Evolutionary conservation across 2,888 invertebrate genomes (phyloP).

Genomic region (Polymixis lichenea): DNA sequence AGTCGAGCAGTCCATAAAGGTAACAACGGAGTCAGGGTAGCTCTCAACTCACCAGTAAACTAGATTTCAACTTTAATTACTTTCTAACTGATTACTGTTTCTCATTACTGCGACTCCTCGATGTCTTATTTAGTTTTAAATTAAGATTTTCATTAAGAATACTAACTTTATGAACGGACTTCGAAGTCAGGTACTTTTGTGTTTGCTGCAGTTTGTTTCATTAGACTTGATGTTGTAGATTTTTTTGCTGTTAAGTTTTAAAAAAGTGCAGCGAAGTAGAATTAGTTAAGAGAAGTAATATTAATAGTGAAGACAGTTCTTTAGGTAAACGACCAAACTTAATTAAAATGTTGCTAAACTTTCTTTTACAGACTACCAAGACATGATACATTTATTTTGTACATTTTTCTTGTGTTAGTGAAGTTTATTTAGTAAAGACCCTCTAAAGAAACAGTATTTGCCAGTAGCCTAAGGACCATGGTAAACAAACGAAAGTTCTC

Average conservation of each 20-base stretch:
- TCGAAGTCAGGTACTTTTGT: conserved; percentile 42
- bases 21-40: conserved; percentile 35
- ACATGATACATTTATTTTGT: background rate
- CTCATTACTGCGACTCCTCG: conserved; percentile 58
- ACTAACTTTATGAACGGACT: conserved; percentile 50
- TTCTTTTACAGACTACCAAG: background rate
- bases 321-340: background rate
- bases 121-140: conserved; percentile 65
- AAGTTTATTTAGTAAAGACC: too few species aligned
- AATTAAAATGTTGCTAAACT: conserved; percentile 1
- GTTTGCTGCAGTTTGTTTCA: conserved; percentile 38
- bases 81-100: conserved; percentile 66
- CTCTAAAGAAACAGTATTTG: background rate
- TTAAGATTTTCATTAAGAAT: conserved; percentile 63
- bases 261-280: background rate
- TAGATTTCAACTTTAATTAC: conserved; percentile 67
- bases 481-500: background rate
- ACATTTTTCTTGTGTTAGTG: background rate
- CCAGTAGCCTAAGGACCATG: background rate
- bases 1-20: conserved; percentile 37
- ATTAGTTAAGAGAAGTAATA: background rate
- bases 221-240: conserved; percentile 11
- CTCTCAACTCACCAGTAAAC: conserved; percentile 47
- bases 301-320: background rate
- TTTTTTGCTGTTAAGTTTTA: conserved; percentile 14